Conservation (phyloP, 2,797 vertebrate genomes). For the Fundulus diaphanus region DNA sequence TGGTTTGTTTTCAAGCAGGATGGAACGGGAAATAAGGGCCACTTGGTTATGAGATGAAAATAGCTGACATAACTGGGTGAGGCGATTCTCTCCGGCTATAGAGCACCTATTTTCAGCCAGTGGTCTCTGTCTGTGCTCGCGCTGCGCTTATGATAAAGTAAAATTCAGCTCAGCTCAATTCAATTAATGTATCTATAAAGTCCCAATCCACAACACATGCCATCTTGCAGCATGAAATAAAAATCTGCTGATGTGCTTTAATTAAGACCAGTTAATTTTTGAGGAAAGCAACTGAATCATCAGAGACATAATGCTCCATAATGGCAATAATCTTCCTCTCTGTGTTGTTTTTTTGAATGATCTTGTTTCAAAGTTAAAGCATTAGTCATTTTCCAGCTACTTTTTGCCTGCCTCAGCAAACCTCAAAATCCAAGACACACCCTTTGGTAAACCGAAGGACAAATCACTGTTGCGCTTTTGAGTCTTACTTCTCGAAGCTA, state of each 20-base stretch:
- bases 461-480: not conserved
- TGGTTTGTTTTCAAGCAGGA: constrained; percentile 6
- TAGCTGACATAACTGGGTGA: constrained; percentile 47
- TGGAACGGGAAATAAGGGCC: constrained; percentile 8
- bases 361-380: not conserved
- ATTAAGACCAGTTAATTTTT: not conserved
- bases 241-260: not conserved
- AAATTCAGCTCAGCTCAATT: no score
- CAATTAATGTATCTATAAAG: no score
- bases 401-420: constrained; percentile 11
- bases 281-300: not conserved
- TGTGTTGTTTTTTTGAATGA: constrained; percentile 4
- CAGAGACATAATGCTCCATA: not conserved
- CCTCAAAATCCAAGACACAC: constrained; percentile 11
- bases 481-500: not conserved
- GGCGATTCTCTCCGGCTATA: constrained; percentile 39
- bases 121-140: constrained; percentile 4
- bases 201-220: no score
- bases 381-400: not conserved
- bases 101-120: constrained; percentile 43
- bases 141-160: not conserved
- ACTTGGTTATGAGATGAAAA: constrained; percentile 31
- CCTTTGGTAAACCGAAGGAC: not conserved
- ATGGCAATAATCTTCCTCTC: not conserved
- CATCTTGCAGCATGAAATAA: no score